These are phyloP conservation scores for Pungitius pungitius DNA, from an alignment of 2,113 vertebrate genomes.

Conservation along the genomic window DNA sequence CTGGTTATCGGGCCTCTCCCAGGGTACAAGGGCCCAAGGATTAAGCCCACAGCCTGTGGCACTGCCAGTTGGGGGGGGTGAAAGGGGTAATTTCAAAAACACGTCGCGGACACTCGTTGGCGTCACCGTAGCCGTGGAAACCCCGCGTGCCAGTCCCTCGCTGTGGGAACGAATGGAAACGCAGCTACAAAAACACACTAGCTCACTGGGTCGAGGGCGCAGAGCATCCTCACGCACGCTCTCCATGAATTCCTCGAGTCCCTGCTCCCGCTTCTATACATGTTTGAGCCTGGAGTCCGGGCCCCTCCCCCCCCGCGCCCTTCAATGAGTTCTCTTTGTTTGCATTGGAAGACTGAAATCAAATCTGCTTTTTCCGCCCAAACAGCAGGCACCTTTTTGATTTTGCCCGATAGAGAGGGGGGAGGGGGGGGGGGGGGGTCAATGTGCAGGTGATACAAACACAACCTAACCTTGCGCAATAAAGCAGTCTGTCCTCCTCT, in stretches of 20 bases:
- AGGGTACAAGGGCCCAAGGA: constrained; percentile 60
- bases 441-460: constrained; percentile 42
- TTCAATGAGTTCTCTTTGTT: constrained; percentile 29
- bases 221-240: constrained; percentile 22
- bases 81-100: constrained; percentile 56
- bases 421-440: constrained; percentile 40
- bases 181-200: constrained; percentile 9
- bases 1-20: constrained; percentile 45
- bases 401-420: constrained; percentile 55
- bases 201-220: constrained; percentile 5
- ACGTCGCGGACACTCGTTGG: constrained; percentile 1
- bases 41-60: constrained; percentile 60
- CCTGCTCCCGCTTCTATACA: constrained; percentile 48
- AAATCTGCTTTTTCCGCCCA: constrained; percentile 59
- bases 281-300: constrained; percentile 46
- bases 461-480: constrained; percentile 57
- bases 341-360: constrained; percentile 63
- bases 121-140: constrained; percentile 32
- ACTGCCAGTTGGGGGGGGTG: constrained; percentile 31
- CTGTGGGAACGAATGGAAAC: constrained; percentile 11
- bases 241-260: constrained; percentile 36
- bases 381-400: constrained; percentile 68
- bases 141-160: not conserved
- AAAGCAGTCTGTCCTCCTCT: constrained; percentile 37
- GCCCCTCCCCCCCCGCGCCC: not conserved